Percentiles rank a stretch among this genome's conserved stretches.
These are phyloP conservation scores for Labeo rohita DNA, from an alignment of 2,113 vertebrate genomes.

Conservation along the genomic window DNA sequence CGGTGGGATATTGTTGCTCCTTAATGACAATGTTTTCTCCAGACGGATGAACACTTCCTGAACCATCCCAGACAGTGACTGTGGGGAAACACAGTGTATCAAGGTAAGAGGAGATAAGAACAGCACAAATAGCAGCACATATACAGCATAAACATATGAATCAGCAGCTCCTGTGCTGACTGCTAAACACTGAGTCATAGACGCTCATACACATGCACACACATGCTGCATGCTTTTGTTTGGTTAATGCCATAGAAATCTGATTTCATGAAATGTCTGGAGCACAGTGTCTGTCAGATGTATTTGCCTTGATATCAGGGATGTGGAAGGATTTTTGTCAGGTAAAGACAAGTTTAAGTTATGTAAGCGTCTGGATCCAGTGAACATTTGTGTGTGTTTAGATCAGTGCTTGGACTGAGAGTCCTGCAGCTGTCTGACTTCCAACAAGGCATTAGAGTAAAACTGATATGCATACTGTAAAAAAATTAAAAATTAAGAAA, in stretches of 20 bases:
- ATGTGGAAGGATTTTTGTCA: slow-evolving; percentile 10
- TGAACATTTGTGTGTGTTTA: background rate
- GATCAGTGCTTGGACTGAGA: background rate
- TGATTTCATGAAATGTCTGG: background rate
- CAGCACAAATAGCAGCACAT: slow-evolving; percentile 1
- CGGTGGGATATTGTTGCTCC: background rate
- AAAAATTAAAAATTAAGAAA: no score
- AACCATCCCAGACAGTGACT: slow-evolving; percentile 36
- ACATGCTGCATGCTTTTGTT: background rate
- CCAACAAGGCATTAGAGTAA: background rate
- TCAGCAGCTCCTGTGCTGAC: slow-evolving; percentile 1
- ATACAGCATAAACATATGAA: background rate
- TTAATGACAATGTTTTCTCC: slow-evolving; percentile 16
- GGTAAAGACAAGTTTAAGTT: slow-evolving; percentile 40
- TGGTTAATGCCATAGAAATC: background rate
- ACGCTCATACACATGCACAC: slow-evolving; percentile 33
- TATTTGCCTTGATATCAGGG: background rate
- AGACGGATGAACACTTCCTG: slow-evolving; percentile 31
- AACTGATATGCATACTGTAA: background rate
- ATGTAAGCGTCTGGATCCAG: slow-evolving; percentile 49
- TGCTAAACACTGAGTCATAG: slow-evolving; percentile 16
- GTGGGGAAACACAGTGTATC: slow-evolving; percentile 3
- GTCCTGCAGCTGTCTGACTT: background rate
- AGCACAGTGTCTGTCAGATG: background rate
- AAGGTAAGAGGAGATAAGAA: slow-evolving; percentile 35